Conservation (phyloP, 2,797 vertebrate genomes). For the Pseudomugil gertrudae region DNA sequence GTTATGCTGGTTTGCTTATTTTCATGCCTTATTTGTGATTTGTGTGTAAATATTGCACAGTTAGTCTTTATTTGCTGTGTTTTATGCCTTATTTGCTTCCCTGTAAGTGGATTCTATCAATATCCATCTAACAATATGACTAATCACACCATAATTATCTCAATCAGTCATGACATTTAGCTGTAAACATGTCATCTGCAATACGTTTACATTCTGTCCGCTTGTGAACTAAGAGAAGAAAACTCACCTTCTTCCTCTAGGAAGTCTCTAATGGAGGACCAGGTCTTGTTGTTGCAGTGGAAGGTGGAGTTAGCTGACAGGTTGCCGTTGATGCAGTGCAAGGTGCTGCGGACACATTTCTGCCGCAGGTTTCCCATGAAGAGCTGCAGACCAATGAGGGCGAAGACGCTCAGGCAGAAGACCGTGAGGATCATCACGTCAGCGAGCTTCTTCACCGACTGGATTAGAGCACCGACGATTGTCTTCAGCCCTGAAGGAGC, state of each 20-base stretch:
- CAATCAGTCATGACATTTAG: too few species aligned
- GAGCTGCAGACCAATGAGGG: slow-evolving; percentile 93
- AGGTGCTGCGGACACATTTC: slow-evolving; percentile 89
- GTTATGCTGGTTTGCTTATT: too few species aligned
- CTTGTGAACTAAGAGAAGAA: not conserved
- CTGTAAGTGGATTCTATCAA: too few species aligned
- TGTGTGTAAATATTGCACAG: too few species aligned
- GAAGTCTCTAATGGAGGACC: slow-evolving; percentile 86
- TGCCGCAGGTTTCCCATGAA: slow-evolving; percentile 97
- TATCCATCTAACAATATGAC: too few species aligned
- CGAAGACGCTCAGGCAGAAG: slow-evolving; percentile 95
- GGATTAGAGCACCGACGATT: slow-evolving; percentile 93
- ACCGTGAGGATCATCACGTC: slow-evolving; percentile 94
- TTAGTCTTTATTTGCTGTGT: too few species aligned
- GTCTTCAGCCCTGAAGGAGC: slow-evolving; percentile 87
- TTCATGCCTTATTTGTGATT: too few species aligned
- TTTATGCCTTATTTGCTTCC: too few species aligned
- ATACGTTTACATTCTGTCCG: too few species aligned
- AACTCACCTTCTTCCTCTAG: slow-evolving; percentile 83
- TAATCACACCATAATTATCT: too few species aligned
- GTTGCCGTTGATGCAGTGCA: slow-evolving; percentile 75
- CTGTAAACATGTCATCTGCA: too few species aligned
- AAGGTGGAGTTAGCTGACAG: slow-evolving; percentile 81
- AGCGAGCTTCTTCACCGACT: slow-evolving; percentile 92
- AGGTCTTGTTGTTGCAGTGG: slow-evolving; percentile 86